Conservation (phyloP, 2,797 vertebrate species). For the Pangasius sanitwongsei region DNA sequence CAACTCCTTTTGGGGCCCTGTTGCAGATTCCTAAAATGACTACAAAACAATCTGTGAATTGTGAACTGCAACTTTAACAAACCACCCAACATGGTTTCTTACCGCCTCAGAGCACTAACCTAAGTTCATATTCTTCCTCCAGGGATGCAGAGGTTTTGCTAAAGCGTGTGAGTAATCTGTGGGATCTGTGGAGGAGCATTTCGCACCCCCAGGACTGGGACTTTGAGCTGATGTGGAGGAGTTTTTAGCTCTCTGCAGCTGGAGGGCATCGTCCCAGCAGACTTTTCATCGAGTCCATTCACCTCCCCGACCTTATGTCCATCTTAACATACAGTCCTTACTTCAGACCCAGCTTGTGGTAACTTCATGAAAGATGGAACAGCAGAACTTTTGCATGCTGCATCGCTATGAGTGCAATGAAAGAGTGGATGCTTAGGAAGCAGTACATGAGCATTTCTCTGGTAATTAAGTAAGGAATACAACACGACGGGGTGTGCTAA, state of each 20-base stretch:
- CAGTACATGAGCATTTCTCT: background rate
- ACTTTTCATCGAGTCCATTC: background rate
- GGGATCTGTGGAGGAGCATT: slow-evolving; percentile 3
- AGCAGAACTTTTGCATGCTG: background rate
- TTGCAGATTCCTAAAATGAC: background rate
- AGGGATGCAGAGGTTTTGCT: background rate
- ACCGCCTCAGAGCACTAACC: background rate
- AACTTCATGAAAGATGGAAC: background rate
- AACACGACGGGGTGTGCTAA: background rate
- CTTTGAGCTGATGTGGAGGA: slow-evolving; percentile 32
- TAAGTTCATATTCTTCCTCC: background rate
- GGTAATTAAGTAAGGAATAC: slow-evolving; percentile 9
- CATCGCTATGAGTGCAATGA: background rate
- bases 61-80: background rate
- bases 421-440: background rate
- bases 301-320: background rate
- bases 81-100: background rate
- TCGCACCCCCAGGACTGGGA: background rate
- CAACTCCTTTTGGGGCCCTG: background rate
- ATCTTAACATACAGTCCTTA: background rate
- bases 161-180: slow-evolving; percentile 7
- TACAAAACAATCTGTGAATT: background rate
- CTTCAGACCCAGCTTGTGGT: background rate
- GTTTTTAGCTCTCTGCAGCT: slow-evolving; percentile 24
- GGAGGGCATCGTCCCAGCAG: slow-evolving; percentile 9